phyloP scores from a whole-genome alignment of 2,797 vertebrate species.

The Zalophus californianus region DNA sequence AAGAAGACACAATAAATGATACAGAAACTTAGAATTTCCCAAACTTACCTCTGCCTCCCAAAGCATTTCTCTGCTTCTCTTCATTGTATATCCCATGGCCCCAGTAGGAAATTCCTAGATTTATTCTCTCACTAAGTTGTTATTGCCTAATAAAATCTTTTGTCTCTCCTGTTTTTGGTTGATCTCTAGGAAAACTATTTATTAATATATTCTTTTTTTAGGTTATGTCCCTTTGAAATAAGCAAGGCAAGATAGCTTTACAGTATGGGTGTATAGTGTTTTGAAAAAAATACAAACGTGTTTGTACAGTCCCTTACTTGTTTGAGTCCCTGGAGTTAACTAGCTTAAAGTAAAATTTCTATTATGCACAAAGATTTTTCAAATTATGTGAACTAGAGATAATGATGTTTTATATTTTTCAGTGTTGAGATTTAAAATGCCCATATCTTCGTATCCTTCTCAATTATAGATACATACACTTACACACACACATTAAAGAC shows the following conservation, averaged over 20 bases:
- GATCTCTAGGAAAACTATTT: neutral
- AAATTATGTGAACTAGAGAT: neutral
- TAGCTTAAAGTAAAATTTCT: conserved; percentile 29
- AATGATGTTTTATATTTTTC: neutral
- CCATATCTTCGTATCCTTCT: neutral
- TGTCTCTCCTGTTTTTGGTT: neutral
- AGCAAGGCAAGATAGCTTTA: neutral
- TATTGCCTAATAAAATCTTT: neutral
- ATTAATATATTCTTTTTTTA: neutral
- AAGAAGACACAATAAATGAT: neutral
- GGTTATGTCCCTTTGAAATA: neutral
- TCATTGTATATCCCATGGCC: neutral
- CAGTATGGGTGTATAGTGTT: neutral
- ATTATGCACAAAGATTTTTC: neutral
- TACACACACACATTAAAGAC: neutral
- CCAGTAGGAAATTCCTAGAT: neutral
- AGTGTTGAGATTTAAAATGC: neutral
- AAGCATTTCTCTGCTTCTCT: neutral
- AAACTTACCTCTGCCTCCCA: neutral
- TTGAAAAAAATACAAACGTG: neutral
- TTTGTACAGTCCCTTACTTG: neutral
- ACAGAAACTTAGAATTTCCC: neutral
- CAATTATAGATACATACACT: neutral
- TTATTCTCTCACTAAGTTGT: neutral
- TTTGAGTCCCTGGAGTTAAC: neutral